A percentile compares a stretch with the other conserved stretches of the same genome.
These are phyloP conservation scores for Cotesia vestalis DNA, from an alignment of 1,140 invertebrate species.

Conservation along the genomic window DNA sequence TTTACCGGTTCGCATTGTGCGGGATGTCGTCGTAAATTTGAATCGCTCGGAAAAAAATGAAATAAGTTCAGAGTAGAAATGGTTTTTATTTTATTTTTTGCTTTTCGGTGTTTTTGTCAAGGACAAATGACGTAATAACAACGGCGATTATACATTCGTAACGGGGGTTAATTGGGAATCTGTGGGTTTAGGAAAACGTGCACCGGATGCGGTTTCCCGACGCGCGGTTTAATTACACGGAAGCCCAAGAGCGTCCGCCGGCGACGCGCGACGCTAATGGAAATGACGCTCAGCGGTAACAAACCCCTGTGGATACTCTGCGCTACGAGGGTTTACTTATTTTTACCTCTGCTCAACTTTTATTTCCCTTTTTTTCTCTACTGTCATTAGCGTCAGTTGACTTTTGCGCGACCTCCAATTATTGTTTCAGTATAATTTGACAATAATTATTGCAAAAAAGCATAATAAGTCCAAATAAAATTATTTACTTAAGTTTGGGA, in stretches of 20 bases:
- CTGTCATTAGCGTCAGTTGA: not conserved
- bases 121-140: slow-evolving; percentile 20
- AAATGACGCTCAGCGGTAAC: slow-evolving; percentile 25
- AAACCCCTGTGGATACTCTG: not conserved
- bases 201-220: slow-evolving; percentile 25
- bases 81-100: not conserved
- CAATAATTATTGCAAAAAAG: no score
- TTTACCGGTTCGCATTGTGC: no score
- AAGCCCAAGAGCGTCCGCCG: slow-evolving; percentile 27
- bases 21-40: no score
- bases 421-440: no score
- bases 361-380: slow-evolving; percentile 7
- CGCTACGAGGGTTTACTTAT: not conserved
- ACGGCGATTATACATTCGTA: slow-evolving; percentile 23
- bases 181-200: slow-evolving; percentile 26
- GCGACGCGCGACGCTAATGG: slow-evolving; percentile 23
- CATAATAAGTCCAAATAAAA: no score
- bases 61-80: no score
- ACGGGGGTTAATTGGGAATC: slow-evolving; percentile 25
- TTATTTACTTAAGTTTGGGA: no score
- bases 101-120: not conserved
- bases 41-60: no score
- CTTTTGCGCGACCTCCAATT: not conserved
- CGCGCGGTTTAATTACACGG: slow-evolving; percentile 29
- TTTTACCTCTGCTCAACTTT: not conserved